Conservation (phyloP, 2,797 vertebrate genomes). For the Danio tinwini region DNA sequence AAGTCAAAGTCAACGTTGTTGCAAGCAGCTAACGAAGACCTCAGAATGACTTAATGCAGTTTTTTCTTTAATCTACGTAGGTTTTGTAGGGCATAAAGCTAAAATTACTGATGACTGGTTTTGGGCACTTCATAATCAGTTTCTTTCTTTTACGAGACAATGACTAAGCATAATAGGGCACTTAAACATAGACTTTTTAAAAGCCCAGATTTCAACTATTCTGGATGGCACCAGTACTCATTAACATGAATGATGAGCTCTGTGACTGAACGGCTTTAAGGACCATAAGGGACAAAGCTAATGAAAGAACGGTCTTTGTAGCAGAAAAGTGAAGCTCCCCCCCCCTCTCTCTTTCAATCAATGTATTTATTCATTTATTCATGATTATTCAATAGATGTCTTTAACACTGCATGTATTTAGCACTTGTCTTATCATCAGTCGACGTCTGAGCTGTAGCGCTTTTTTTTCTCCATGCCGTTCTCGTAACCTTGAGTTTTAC, state of each 20-base stretch:
- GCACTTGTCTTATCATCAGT: conserved; percentile 26
- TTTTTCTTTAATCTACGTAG: too few species aligned
- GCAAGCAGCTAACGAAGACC: too few species aligned
- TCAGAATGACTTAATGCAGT: too few species aligned
- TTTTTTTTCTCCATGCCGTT: conserved; percentile 42
- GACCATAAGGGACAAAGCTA: not conserved
- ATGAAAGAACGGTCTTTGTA: conserved; percentile 5
- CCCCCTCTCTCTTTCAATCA: not conserved
- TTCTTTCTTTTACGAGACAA: not conserved
- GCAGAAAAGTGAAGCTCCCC: not conserved
- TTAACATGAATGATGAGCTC: conserved; percentile 4
- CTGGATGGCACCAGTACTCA: not conserved
- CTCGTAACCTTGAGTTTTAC: conserved; percentile 54
- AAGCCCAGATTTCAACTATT: not conserved
- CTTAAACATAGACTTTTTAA: not conserved
- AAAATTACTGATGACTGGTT: too few species aligned
- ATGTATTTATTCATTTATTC: conserved; percentile 20
- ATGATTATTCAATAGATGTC: conserved; percentile 21
- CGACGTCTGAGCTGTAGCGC: conserved; percentile 25
- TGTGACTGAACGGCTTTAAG: not conserved
- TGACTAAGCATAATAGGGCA: too few species aligned
- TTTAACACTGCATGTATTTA: conserved; percentile 2
- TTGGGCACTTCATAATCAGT: too few species aligned
- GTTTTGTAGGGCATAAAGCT: too few species aligned
- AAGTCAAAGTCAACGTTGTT: too few species aligned